Evolutionary conservation across 2,888 invertebrate genomes (phyloP).

Genomic region (Dinocampus coccinellae): DNA sequence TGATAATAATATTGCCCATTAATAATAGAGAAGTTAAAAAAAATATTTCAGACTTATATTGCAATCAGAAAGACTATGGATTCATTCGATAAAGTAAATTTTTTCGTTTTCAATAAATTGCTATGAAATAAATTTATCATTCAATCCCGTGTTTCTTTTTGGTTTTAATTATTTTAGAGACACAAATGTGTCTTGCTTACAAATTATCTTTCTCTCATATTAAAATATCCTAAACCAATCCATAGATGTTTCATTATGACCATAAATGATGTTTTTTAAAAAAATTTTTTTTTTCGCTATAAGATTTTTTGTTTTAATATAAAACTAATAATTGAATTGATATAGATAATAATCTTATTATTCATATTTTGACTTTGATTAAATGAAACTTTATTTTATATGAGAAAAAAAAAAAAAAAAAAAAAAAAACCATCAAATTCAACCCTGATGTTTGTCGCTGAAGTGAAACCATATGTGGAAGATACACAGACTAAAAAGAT

Average conservation of each 20-base stretch:
- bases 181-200: slow-evolving; percentile 5
- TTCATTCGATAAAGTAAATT: not conserved
- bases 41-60: slow-evolving; percentile 22
- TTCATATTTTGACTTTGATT: not conserved
- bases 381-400: too few relatives aligned
- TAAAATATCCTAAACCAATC: slow-evolving; percentile 52
- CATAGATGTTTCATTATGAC: slow-evolving; percentile 40
- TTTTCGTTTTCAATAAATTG: not conserved
- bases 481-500: slow-evolving; percentile 12
- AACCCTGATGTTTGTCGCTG: not conserved
- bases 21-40: slow-evolving; percentile 3
- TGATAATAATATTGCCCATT: not conserved
- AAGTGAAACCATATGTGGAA: not conserved
- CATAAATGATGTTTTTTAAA: not conserved
- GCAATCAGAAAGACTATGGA: slow-evolving; percentile 22
- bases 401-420: not conserved
- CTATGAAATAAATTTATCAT: not conserved
- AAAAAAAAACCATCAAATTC: too few relatives aligned
- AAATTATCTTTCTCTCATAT: slow-evolving; percentile 30
- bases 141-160: not conserved
- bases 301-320: not conserved
- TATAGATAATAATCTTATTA: not conserved
- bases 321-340: not conserved
- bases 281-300: slow-evolving; percentile 26
- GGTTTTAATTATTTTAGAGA: not conserved